A percentile compares a stretch with the other conserved stretches of the same genome.
These are phyloP conservation scores for Otolemur crassicaudatus DNA, from an alignment of 2,797 vertebrate species.

Conservation along the genomic window DNA sequence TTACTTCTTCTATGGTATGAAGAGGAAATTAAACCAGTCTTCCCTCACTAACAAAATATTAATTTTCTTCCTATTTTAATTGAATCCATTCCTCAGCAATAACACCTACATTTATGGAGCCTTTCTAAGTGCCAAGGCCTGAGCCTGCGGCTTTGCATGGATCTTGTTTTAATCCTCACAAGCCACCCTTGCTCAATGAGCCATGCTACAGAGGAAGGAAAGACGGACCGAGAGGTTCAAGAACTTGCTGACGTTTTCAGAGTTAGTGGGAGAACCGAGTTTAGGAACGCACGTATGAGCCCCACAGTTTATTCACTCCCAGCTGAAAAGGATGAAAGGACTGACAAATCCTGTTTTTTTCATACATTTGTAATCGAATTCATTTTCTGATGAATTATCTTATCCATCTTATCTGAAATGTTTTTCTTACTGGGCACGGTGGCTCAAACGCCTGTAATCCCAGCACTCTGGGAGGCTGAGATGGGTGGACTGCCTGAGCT, in stretches of 20 bases:
- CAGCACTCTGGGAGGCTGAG: too few species aligned
- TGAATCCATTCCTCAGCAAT: slow-evolving; percentile 43
- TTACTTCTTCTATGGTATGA: slow-evolving; percentile 15
- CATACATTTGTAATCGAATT: neutral
- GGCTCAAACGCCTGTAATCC: too few species aligned
- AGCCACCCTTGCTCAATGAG: neutral
- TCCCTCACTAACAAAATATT: slow-evolving; percentile 67
- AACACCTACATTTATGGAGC: slow-evolving; percentile 50
- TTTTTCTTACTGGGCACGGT: neutral
- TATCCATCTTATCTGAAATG: neutral
- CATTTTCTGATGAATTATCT: neutral
- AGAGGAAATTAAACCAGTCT: slow-evolving; percentile 71
- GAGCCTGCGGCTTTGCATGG: neutral
- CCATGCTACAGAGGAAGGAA: neutral
- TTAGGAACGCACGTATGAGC: neutral
- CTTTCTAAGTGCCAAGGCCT: slow-evolving; percentile 30
- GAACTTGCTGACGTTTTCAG: neutral
- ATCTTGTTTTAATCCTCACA: neutral
- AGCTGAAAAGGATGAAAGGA: neutral
- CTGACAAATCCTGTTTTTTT: neutral
- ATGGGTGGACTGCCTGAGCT: too few species aligned
- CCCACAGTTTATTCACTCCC: neutral
- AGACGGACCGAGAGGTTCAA: neutral
- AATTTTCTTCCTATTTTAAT: slow-evolving; percentile 64
- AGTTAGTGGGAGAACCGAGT: neutral